Evolutionary conservation across 2,797 vertebrate species (phyloP), one percentile per base, ranked within the genome.

Genomic region (Iguana delicatissima): DNA sequence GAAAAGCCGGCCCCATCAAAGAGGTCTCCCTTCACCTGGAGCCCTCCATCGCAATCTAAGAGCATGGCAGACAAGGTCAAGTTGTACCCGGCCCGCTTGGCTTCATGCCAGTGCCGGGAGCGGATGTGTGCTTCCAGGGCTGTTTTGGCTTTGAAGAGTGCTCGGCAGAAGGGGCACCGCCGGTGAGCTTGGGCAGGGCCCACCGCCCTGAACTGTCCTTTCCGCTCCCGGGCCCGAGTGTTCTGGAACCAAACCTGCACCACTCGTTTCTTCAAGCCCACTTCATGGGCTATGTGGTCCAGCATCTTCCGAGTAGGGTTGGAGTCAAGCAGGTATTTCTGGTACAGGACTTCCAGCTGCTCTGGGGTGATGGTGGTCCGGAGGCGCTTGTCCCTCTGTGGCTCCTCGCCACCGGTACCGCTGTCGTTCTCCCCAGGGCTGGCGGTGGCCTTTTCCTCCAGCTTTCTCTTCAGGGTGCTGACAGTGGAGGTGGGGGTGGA

Each of bases 191-290:
- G 99, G 38, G 99, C 98, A 8, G 99, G 99, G 88, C 99, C 99
- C 46, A 99, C 98, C 6, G 99, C 99, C 96, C 99, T 97, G 94
- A 99, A 99, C 94, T 99, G 99, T 29, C 99, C 99, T 95, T 99
- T 99, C 96, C 99, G 98, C 94, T 99, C 99, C 95, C 99, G 98
- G 0, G 99, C 99, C 89, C 99, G 98, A 8, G 99, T 99, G 95
- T 99, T 99, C 96, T 99, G 99, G 96, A 99, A 99, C 99, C 99
- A 99, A 73, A 99, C 99, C 94, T 99, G 99, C 38, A 99, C 99
- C 69, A 99, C 99, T 0, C 99, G 98, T 95, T 99, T 99, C 97
- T 99, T 99, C 93, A 99, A 97, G 92, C 99, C 99, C 94, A 99
- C 99, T 95, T 99, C 99, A 80, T 99, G 99, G 46, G 99, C 99